These are phyloP conservation scores for Acronicta alni DNA, from an alignment of 2,888 invertebrate genomes.

Conservation along the genomic window DNA sequence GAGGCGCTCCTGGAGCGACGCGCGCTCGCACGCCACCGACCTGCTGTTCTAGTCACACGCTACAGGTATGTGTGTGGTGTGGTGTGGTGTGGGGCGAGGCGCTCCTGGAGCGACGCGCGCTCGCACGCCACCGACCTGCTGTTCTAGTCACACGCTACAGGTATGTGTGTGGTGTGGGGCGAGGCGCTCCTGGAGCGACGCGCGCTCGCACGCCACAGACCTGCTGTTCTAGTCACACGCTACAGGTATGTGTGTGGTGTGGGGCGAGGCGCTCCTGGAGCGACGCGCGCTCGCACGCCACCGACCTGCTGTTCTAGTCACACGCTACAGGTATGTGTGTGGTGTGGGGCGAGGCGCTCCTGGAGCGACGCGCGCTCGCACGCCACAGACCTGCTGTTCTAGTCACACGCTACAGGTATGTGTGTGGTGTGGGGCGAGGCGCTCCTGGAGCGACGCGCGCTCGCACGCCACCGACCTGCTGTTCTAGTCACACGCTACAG, in stretches of 20 bases:
- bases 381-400: slow-evolving; percentile 42
- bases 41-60: slow-evolving; percentile 31
- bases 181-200: slow-evolving; percentile 83
- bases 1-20: slow-evolving; percentile 64
- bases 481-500: slow-evolving; percentile 26
- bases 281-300: slow-evolving; percentile 26
- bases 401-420: slow-evolving; percentile 20
- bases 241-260: slow-evolving; percentile 65
- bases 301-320: slow-evolving; percentile 11
- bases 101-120: slow-evolving; percentile 78
- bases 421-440: too few species aligned
- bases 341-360: too few species aligned
- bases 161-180: slow-evolving; percentile 1
- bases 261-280: too few species aligned
- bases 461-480: not conserved
- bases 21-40: slow-evolving; percentile 66
- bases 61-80: not conserved
- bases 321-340: slow-evolving; percentile 10
- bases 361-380: slow-evolving; percentile 59
- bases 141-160: slow-evolving; percentile 64
- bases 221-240: slow-evolving; percentile 95
- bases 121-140: slow-evolving; percentile 77
- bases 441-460: not conserved
- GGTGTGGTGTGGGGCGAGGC: slow-evolving; percentile 51
- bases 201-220: slow-evolving; percentile 92